These are phyloP conservation scores for Tragulus kanchil DNA, from an alignment of 2,113 vertebrate genomes.

Conservation along the genomic window DNA sequence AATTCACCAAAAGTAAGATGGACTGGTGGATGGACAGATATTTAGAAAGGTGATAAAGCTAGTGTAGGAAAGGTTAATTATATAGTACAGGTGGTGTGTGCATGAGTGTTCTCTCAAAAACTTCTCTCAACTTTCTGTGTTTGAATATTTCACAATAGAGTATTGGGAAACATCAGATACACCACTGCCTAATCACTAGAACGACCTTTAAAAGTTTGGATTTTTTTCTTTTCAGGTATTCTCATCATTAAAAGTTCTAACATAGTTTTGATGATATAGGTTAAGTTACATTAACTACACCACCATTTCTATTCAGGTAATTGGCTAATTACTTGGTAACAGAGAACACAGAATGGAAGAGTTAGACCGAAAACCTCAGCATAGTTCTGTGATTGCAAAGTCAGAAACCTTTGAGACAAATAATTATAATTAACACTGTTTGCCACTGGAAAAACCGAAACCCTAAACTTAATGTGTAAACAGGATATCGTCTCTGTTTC, in stretches of 20 bases:
- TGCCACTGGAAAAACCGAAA: slow-evolving; percentile 33
- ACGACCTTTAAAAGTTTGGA: not conserved
- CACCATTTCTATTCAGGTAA: slow-evolving; percentile 54
- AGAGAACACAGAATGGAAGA: not conserved
- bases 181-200: not conserved
- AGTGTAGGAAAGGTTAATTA: not conserved
- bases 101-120: not conserved
- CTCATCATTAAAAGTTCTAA: slow-evolving; percentile 33
- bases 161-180: not conserved
- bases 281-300: not conserved
- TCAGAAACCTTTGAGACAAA: slow-evolving; percentile 44
- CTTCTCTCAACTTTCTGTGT: not conserved
- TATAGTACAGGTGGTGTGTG: not conserved
- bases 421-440: slow-evolving; percentile 41
- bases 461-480: not conserved
- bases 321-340: slow-evolving; percentile 33
- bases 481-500: slow-evolving; percentile 37
- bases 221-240: not conserved
- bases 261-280: slow-evolving; percentile 21
- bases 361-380: not conserved
- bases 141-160: not conserved
- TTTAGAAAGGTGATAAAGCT: slow-evolving; percentile 32
- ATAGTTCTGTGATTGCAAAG: not conserved
- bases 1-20: not conserved
- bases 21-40: not conserved